Conservation (phyloP, 2,113 vertebrate species). For the Salvelinus sp. region DNA sequence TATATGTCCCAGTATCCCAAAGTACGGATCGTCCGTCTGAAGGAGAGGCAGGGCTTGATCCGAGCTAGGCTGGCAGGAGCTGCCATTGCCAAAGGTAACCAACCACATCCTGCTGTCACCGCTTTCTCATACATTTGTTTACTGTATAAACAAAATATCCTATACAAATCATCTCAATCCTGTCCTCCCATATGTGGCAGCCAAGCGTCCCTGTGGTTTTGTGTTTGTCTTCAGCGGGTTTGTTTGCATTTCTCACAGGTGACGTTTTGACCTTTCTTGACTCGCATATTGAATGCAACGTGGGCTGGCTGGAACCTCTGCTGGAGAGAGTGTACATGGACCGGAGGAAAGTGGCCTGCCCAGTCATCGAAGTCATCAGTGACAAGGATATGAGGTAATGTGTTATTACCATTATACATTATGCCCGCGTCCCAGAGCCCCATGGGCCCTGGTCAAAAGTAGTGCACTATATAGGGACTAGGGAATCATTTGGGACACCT, state of each 20-base stretch:
- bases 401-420: background rate
- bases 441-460: too few species aligned
- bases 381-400: slow-evolving; percentile 94
- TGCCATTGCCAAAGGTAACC: slow-evolving; percentile 80
- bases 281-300: slow-evolving; percentile 94
- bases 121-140: background rate
- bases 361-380: slow-evolving; percentile 95
- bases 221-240: background rate
- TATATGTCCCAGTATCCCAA: slow-evolving; percentile 90
- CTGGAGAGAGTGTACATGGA: slow-evolving; percentile 84
- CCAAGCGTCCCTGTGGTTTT: background rate
- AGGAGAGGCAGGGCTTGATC: slow-evolving; percentile 91
- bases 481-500: too few species aligned
- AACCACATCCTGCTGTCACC: background rate
- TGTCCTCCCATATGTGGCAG: background rate
- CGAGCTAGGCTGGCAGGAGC: slow-evolving; percentile 89
- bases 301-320: slow-evolving; percentile 96
- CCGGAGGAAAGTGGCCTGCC: slow-evolving; percentile 87
- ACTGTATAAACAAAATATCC: background rate
- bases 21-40: slow-evolving; percentile 86
- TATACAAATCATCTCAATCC: background rate
- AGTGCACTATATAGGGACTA: too few species aligned
- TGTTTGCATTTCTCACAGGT: slow-evolving; percentile 70
- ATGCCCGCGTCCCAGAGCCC: background rate
- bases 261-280: slow-evolving; percentile 93